phyloP scores from a whole-genome alignment of 2,113 vertebrate genomes.

The Eonycteris spelaea region DNA sequence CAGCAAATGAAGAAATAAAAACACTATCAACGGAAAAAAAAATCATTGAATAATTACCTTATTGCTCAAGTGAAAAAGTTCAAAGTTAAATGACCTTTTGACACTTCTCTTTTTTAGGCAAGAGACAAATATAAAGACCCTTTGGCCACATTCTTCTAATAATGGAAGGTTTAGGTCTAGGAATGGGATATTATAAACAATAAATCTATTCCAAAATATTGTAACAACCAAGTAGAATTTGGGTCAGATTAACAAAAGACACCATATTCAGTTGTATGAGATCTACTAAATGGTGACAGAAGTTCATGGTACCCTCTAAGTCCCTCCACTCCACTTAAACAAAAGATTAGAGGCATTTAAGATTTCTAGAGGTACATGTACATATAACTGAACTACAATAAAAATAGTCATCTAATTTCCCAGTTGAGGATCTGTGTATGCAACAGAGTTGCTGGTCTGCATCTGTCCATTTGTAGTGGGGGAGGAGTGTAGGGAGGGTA shows the following conservation, averaged over 20 bases:
- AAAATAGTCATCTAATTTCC: background rate
- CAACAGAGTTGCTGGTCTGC: background rate
- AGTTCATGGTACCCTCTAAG: background rate
- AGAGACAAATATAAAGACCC: background rate
- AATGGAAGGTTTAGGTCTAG: background rate
- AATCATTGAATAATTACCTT: background rate
- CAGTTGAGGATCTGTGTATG: background rate
- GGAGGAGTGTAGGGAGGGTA: rapidly evolving
- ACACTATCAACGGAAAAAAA: background rate
- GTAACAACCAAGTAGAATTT: background rate
- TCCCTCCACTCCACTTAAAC: background rate
- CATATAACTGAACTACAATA: background rate
- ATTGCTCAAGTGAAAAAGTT: background rate
- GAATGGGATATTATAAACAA: background rate
- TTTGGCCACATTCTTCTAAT: background rate
- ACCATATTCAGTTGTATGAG: background rate
- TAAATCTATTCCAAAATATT: background rate
- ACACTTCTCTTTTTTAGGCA: background rate
- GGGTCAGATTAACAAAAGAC: background rate
- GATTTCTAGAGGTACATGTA: background rate
- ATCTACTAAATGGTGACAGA: background rate
- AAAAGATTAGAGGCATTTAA: background rate
- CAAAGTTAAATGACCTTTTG: background rate
- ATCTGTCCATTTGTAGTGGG: background rate
- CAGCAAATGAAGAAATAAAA: background rate